phyloP scores from a whole-genome alignment of 2,888 invertebrate genomes.

The Euzophera pinguis region DNA sequence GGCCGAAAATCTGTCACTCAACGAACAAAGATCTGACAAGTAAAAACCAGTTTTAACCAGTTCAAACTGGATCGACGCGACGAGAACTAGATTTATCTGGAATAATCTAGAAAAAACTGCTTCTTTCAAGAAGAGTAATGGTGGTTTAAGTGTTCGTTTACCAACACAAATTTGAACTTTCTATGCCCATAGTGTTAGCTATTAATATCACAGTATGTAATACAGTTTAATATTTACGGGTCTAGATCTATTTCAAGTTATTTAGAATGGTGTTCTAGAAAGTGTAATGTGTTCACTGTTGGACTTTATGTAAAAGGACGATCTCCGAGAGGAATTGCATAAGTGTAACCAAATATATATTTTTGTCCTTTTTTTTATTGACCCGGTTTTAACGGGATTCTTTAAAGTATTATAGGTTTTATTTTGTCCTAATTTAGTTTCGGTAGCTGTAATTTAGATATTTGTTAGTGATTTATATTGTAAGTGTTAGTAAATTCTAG shows the following conservation, averaged over 20 bases:
- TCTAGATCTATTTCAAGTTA: constrained; percentile 70
- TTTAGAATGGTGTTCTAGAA: constrained; percentile 58
- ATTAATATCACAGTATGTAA: constrained; percentile 53
- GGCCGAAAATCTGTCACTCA: constrained; percentile 74
- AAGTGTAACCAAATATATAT: constrained; percentile 63
- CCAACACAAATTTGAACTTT: background rate
- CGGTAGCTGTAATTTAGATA: constrained; percentile 51
- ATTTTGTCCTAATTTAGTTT: constrained; percentile 43
- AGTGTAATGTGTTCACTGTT: constrained; percentile 71
- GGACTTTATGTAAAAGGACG: constrained; percentile 49
- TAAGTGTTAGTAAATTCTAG: constrained; percentile 59
- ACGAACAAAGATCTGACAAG: constrained; percentile 74
- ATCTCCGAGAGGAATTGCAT: constrained; percentile 61
- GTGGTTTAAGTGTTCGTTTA: background rate
- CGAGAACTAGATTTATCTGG: background rate
- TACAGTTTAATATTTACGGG: constrained; percentile 66
- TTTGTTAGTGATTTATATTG: constrained; percentile 54
- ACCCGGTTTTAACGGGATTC: constrained; percentile 72
- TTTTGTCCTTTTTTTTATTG: constrained; percentile 43
- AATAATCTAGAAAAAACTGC: background rate
- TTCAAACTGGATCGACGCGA: constrained; percentile 21
- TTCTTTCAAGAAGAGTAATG: background rate
- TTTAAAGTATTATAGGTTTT: constrained; percentile 74
- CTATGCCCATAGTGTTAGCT: constrained; percentile 28
- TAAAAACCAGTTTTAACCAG: constrained; percentile 31